Base-by-base conservation (phyloP, 2,888 invertebrate genomes). In the Oscheius onirici region DNA sequence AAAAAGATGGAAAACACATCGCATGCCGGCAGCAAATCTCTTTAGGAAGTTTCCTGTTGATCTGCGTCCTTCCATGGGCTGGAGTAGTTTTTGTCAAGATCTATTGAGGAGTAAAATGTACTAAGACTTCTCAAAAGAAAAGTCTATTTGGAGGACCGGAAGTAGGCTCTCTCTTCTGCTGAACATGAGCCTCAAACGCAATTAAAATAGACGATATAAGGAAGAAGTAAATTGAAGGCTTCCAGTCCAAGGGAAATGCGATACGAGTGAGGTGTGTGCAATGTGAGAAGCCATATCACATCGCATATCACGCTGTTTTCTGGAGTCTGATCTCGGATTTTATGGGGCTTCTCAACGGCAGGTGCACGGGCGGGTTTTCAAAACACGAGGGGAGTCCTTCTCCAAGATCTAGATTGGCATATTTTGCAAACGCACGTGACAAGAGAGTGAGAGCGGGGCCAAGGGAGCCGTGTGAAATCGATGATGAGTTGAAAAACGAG, bases 361-460 rank as follows among this genome's bases (percentile, higher is more conserved):
- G 46, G 63, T 34, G 34, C 26, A 43, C 26, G 24, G 49, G 22
- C n/a, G 49, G 24, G 43, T 22, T 60, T 55, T 24, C 22, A 17
- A 55, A 26, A 46, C 11, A 26, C 34, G 24, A 10, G 26, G 2
- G 63, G 34, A 34, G 34, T 8, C 26, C 63, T 46, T 49, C 63
- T 49, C 20, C 41, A 8, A 13, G 10, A 17, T 3, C 20, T n/a
- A 46, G 49, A 46, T 49, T 24, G 49, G 63, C 63, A 63, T 63
- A 63, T 63, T 63, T 63, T 63, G 63, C 63, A 26, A 46, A 63
- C 63, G 46, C 63, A 63, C 63, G 49, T 63, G 63, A 49, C 49
- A 34, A 46, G 26, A 26, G 11, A 46, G 46, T 5, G 20, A 46
- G 58, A 34, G 40, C 34, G 28, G 43, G 40, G 58, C 58, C n/a